Conservation (phyloP, 2,113 vertebrate genomes). For the Peromyscus californicus region DNA sequence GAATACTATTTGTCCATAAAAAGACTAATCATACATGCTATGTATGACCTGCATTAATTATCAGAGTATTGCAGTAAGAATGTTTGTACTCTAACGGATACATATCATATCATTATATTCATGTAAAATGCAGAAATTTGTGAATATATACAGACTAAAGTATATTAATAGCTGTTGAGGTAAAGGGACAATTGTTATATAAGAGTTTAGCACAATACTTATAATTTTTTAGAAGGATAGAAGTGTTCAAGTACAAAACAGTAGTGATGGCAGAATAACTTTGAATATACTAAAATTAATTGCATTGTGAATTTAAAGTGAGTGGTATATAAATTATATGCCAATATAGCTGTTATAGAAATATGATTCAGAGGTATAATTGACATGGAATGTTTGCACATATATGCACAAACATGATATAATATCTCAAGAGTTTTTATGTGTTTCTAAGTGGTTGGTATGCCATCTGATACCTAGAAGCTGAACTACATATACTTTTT, state of each 20-base stretch:
- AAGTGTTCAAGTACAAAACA: slow-evolving; percentile 42
- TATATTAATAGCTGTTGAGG: neutral
- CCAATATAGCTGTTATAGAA: slow-evolving; percentile 29
- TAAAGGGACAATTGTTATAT: neutral
- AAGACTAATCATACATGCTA: neutral
- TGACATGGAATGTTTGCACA: neutral
- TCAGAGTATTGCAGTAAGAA: slow-evolving; percentile 30
- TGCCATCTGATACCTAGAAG: neutral
- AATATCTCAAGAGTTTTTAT: neutral
- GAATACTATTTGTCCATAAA: slow-evolving; percentile 19
- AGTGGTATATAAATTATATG: slow-evolving; percentile 16
- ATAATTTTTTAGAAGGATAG: neutral
- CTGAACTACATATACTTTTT: neutral
- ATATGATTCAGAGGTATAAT: slow-evolving; percentile 20
- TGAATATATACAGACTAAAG: slow-evolving; percentile 17
- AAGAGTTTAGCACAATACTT: neutral
- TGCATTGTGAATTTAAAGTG: neutral
- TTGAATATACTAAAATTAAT: neutral
- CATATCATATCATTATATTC: neutral
- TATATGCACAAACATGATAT: neutral
- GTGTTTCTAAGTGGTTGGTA: neutral
- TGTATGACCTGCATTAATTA: neutral
- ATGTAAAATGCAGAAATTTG: slow-evolving; percentile 13
- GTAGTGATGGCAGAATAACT: neutral
- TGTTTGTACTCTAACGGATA: neutral